These are phyloP conservation scores for Halichoeres trimaculatus DNA, from an alignment of 2,113 vertebrate species.

Conservation along the genomic window DNA sequence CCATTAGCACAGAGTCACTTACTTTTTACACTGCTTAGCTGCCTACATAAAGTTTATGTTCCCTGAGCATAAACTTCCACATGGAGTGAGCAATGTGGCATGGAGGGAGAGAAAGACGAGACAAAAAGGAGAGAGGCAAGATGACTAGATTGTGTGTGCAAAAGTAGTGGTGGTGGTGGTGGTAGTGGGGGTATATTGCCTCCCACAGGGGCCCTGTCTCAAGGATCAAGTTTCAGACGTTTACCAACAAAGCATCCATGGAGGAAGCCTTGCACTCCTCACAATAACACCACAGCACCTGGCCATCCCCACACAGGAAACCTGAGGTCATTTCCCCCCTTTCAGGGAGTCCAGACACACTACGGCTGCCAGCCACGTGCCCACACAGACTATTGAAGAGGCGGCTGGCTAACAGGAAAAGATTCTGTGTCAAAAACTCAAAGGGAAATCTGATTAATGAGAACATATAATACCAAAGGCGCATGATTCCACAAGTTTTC, in stretches of 20 bases:
- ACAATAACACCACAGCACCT: conserved; percentile 77
- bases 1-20: conserved; percentile 64
- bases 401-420: conserved; percentile 10
- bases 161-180: too few relatives aligned
- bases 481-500: not conserved
- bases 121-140: conserved; percentile 31
- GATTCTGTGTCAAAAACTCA: conserved; percentile 1
- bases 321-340: conserved; percentile 78
- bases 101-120: conserved; percentile 22
- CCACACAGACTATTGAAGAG: conserved; percentile 43
- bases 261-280: conserved; percentile 78
- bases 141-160: conserved; percentile 45
- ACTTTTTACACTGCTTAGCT: conserved; percentile 49
- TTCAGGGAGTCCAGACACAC: conserved; percentile 69
- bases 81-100: conserved; percentile 5
- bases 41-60: conserved; percentile 60
- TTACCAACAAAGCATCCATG: conserved; percentile 77
- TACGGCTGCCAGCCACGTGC: conserved; percentile 67
- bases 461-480: not conserved
- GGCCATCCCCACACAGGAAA: conserved; percentile 78
- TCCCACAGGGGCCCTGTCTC: conserved; percentile 70
- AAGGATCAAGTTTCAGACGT: conserved; percentile 79
- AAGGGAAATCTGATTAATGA: conserved; percentile 12
- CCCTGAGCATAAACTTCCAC: conserved; percentile 36
- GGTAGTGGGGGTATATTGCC: conserved; percentile 40